Evolutionary conservation across 2,888 invertebrate genomes (phyloP), one percentile per base, ranked within the genome.

Genomic region (Philaethria dido): DNA sequence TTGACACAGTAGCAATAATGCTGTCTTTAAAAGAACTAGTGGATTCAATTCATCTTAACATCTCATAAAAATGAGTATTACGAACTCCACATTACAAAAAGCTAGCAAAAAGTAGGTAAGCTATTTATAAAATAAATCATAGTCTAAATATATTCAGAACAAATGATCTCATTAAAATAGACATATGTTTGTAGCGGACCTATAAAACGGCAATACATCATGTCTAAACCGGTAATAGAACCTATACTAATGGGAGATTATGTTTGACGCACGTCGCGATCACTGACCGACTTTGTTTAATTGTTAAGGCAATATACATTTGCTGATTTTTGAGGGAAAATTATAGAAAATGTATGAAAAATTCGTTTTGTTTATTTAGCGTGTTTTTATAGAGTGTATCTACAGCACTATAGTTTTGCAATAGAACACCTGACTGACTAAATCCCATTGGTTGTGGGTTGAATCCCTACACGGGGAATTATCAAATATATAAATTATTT

Each of bases 191-290:
- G n/a, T 57, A 57, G 22, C 39, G 22, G 22, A 33, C 39, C 50
- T 52, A 57, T 68, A 42, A 64, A 61, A 62, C 11, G 14, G n/a
- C 45, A 44, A 62, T 67, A 62, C 61, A 67, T 69, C 64, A 69
- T 62, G 48, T 36, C 16, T 45, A 65, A 60, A 65, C 61, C 44
- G 62, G 70, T 50, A 68, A 65, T 61, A 18, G 62, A 64, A 50
- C 29, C 39, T 57, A 55, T 29, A 44, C 42, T 64, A 66, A 61
- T 64, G 60, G 47, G 33, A n/a, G 59, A 67, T 54, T 64, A 52
- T 13, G 22, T 20, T 48, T 65, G 63, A 66, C 62, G 36, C 48
- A 68, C 60, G 50, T 55, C 59, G 52, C 57, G 70, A 60, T 59
- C 65, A 45, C 36, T 65, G 70, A 50, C 70, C 70, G 64, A 70